phyloP scores from a whole-genome alignment of 2,113 vertebrate species.

The Rallus limicola region DNA sequence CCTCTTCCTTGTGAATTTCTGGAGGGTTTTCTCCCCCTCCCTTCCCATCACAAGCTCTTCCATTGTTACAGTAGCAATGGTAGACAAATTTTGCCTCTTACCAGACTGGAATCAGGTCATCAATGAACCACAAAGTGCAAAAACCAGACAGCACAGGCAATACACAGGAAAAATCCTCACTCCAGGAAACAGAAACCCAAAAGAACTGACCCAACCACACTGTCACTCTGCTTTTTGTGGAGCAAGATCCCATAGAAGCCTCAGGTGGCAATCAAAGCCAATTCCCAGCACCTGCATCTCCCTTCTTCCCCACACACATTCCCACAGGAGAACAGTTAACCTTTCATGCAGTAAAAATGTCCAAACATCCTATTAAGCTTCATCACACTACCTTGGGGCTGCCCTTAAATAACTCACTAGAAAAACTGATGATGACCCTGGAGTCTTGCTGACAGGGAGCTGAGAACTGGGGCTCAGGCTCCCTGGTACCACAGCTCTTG shows the following conservation, averaged over 20 bases:
- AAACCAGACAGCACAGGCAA: not conserved
- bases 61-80: not conserved
- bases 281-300: not conserved
- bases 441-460: not conserved
- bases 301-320: not conserved
- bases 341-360: not conserved
- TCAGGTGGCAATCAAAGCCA: not conserved
- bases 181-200: not conserved
- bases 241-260: not conserved
- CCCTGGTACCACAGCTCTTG: not conserved
- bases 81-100: not conserved
- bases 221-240: accelerated
- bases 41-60: not conserved
- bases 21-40: not conserved
- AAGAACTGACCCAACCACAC: not conserved
- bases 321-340: not conserved
- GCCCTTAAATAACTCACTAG: not conserved
- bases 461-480: not conserved
- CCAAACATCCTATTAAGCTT: not conserved
- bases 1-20: not conserved
- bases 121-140: not conserved
- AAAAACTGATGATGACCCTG: not conserved
- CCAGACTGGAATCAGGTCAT: not conserved
- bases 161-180: not conserved
- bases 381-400: not conserved